A percentile compares a stretch with the other conserved stretches of the same genome.
Conservation (phyloP, 2,888 invertebrate genomes). For the Petrolisthes manimaculis region DNA sequence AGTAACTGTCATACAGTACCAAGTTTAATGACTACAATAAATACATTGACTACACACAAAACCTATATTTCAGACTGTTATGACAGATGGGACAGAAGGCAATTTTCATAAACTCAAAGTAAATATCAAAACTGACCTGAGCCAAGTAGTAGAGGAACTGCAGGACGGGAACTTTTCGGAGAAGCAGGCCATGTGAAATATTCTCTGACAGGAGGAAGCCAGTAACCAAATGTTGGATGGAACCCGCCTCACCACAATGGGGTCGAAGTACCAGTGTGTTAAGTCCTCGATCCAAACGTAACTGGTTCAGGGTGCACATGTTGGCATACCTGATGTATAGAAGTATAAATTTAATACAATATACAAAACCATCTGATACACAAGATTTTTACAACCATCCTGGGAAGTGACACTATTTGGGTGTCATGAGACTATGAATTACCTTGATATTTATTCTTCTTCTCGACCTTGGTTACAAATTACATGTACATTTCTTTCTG, state of each 20-base stretch:
- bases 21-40: too few species aligned
- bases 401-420: background rate
- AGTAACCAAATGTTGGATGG: constrained; percentile 96
- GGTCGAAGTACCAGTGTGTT: constrained; percentile 95
- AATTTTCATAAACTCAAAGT: too few species aligned
- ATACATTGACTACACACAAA: too few species aligned
- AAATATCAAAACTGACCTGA: constrained; percentile 30
- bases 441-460: background rate
- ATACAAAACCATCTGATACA: too few species aligned
- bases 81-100: too few species aligned
- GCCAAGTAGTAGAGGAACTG: constrained; percentile 98
- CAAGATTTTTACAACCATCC: too few species aligned
- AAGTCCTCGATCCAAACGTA: constrained; percentile 89
- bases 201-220: constrained; percentile 98
- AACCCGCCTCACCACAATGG: constrained; percentile 98
- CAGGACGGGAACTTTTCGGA: constrained; percentile 96
- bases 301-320: constrained; percentile 93
- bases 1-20: too few species aligned
- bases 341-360: background rate
- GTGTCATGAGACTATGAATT: background rate
- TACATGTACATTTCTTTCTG: background rate
- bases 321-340: constrained; percentile 78
- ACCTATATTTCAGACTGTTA: too few species aligned
- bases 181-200: constrained; percentile 95
- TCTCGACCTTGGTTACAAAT: background rate